Evolutionary conservation across 2,113 vertebrate genomes (phyloP).

Genomic region (Albula goreensis): DNA sequence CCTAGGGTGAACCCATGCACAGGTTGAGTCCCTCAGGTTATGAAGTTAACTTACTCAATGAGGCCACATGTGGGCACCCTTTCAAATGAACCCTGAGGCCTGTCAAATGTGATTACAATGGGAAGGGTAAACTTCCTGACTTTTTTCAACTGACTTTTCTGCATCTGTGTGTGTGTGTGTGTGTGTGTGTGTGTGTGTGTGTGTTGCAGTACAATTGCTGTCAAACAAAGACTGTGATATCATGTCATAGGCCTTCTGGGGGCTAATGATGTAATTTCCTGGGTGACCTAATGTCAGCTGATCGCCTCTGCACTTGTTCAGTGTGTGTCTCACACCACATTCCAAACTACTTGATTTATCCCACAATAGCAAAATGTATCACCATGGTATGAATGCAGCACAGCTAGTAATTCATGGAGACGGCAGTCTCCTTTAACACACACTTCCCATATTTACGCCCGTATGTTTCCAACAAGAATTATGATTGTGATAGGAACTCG

Average conservation of each 20-base stretch:
- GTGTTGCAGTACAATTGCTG: too few species aligned
- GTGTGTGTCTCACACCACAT: neutral
- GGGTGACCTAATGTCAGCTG: too few species aligned
- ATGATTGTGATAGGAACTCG: neutral
- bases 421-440: neutral
- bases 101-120: neutral
- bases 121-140: neutral
- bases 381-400: neutral
- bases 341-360: neutral
- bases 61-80: constrained; percentile 15
- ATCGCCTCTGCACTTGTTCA: too few species aligned
- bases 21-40: neutral
- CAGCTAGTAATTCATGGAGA: neutral
- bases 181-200: too few species aligned
- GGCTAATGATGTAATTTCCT: too few species aligned
- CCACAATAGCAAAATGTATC: neutral
- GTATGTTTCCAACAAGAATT: neutral
- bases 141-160: too few species aligned
- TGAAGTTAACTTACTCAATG: neutral
- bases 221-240: too few species aligned
- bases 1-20: neutral
- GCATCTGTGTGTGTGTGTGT: too few species aligned
- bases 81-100: neutral
- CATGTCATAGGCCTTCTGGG: too few species aligned
- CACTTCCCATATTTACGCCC: neutral